Percentiles rank a stretch among this genome's conserved stretches.
These are phyloP conservation scores for Smithornis capensis DNA, from an alignment of 2,113 vertebrate genomes.

Conservation along the genomic window DNA sequence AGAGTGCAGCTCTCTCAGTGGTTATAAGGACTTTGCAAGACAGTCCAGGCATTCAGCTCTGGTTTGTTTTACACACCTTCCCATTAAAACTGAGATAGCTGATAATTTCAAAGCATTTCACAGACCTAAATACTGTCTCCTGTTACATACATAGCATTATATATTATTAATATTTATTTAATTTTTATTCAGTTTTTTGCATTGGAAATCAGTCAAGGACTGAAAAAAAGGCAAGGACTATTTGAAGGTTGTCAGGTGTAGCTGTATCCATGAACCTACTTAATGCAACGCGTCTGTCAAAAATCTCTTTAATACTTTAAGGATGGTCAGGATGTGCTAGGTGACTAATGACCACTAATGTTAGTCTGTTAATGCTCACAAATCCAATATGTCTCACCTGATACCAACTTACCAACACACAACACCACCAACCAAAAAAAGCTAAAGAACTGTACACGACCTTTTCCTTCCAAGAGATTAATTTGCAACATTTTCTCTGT, in stretches of 20 bases:
- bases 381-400: not conserved
- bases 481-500: not conserved
- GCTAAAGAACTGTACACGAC: not conserved
- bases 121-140: not conserved
- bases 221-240: not conserved
- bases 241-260: not conserved
- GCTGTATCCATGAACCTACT: not conserved
- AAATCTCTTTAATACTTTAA: slow-evolving; percentile 29
- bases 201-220: not conserved
- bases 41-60: not conserved
- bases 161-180: not conserved
- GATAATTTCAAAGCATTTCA: not conserved
- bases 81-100: not conserved
- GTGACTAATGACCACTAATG: not conserved
- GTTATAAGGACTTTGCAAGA: not conserved
- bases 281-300: not conserved
- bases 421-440: not conserved
- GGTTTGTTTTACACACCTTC: not conserved
- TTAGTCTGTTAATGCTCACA: slow-evolving; percentile 4
- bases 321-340: not conserved
- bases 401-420: not conserved
- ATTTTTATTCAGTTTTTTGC: not conserved
- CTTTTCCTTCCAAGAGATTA: not conserved
- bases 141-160: not conserved
- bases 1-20: not conserved